These are phyloP conservation scores for Drosophila neoperkinsi DNA, from an alignment of 2,888 invertebrate species.

Conservation along the genomic window DNA sequence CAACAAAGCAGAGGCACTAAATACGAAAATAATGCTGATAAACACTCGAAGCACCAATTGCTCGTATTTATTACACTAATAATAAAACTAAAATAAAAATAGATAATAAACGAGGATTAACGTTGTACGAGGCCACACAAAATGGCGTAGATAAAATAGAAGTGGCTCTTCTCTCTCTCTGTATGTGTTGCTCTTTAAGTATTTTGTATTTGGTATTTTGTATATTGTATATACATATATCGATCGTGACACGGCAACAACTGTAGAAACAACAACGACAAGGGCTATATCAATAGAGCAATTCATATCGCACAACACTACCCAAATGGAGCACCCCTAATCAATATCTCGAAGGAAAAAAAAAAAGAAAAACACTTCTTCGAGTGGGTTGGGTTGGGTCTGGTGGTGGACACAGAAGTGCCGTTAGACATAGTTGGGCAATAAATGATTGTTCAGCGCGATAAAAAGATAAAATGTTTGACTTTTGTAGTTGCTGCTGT, in stretches of 20 bases:
- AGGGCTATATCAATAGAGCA: constrained; percentile 44
- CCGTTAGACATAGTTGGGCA: constrained; percentile 63
- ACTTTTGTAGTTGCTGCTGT: constrained; percentile 49
- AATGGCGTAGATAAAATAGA: constrained; percentile 60
- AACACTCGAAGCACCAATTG: constrained; percentile 40
- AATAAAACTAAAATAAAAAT: constrained; percentile 66
- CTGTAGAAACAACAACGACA: constrained; percentile 25
- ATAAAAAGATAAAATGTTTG: constrained; percentile 83
- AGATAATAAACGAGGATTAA: constrained; percentile 73
- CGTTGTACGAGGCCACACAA: constrained; percentile 45
- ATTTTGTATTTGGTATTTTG: constrained; percentile 33
- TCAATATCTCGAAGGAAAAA: constrained; percentile 70
- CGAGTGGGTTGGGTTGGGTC: constrained; percentile 49
- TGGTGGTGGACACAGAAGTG: constrained; percentile 39
- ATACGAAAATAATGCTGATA: constrained; percentile 56
- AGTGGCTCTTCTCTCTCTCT: constrained; percentile 25
- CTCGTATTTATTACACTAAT: constrained; percentile 67
- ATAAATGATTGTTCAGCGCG: constrained; percentile 82
- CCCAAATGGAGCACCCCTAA: constrained; percentile 52
- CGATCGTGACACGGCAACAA: constrained; percentile 48
- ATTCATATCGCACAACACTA: constrained; percentile 53
- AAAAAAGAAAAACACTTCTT: constrained; percentile 35
- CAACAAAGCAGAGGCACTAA: constrained; percentile 58
- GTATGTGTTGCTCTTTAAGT: constrained; percentile 30
- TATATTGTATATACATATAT: constrained; percentile 39